These are phyloP conservation scores for Ifrita kowaldi DNA, from an alignment of 2,113 vertebrate genomes.

Conservation along the genomic window DNA sequence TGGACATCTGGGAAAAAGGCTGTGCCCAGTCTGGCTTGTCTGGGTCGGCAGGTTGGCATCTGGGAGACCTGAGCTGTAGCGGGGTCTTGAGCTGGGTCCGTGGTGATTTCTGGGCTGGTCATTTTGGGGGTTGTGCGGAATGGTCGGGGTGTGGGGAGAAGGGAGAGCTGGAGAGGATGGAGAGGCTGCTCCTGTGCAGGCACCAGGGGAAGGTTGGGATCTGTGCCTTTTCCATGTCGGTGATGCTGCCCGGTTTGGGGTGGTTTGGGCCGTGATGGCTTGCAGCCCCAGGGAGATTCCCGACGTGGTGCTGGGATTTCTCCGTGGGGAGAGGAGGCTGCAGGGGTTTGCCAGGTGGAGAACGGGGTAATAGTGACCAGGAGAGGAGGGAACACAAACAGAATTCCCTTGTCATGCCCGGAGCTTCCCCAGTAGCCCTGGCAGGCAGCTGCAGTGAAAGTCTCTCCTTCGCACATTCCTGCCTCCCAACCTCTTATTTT, in stretches of 20 bases:
- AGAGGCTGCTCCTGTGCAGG: background rate
- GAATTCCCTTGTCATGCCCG: background rate
- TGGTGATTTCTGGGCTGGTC: background rate
- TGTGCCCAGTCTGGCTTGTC: background rate
- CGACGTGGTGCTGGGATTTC: accelerated
- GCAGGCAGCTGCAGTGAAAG: background rate
- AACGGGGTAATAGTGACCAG: accelerated
- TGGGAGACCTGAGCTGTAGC: background rate
- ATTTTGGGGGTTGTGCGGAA: background rate
- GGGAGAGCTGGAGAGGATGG: background rate
- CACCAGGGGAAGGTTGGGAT: background rate
- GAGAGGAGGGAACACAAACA: background rate
- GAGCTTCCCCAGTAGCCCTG: background rate
- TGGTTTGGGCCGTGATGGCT: background rate
- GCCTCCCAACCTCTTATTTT: background rate
- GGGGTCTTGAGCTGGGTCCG: background rate
- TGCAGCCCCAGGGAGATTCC: background rate
- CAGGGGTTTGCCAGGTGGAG: background rate
- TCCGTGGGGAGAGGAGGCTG: background rate
- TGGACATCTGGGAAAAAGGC: background rate
- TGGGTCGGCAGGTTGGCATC: background rate
- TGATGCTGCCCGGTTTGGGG: background rate
- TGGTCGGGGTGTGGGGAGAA: background rate
- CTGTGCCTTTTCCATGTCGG: accelerated
- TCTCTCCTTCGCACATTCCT: background rate